Conservation (phyloP, 2,888 invertebrate genomes). For the Syrphus vitripennis region DNA sequence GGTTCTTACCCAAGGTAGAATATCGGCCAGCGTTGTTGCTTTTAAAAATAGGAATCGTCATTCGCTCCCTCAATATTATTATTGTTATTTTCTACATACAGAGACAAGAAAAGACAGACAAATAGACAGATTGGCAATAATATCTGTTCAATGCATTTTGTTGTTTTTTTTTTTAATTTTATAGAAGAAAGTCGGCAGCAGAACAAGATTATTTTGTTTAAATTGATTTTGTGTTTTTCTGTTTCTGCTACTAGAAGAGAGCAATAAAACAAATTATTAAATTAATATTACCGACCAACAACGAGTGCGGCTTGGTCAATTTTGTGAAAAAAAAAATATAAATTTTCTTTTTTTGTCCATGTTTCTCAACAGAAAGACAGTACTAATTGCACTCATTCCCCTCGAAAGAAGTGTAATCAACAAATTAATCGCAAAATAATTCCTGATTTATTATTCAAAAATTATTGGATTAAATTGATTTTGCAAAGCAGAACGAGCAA, state of each 20-base stretch:
- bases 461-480: neutral
- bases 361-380: slow-evolving; percentile 11
- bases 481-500: neutral
- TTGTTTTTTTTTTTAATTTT: slow-evolving; percentile 9
- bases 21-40: slow-evolving; percentile 22
- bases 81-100: slow-evolving; percentile 50
- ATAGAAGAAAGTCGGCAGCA: neutral
- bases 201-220: slow-evolving; percentile 7
- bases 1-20: slow-evolving; percentile 33
- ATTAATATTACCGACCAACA: too few relatives aligned
- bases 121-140: slow-evolving; percentile 58
- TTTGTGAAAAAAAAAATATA: slow-evolving; percentile 26
- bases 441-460: neutral
- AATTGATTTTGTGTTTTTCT: neutral
- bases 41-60: slow-evolving; percentile 58
- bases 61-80: slow-evolving; percentile 53
- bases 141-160: slow-evolving; percentile 45
- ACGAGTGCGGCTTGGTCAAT: neutral
- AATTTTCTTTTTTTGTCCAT: slow-evolving; percentile 4
- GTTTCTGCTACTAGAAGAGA: neutral
- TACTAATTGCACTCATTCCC: slow-evolving; percentile 16
- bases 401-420: slow-evolving; percentile 15
- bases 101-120: neutral
- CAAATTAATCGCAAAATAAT: neutral
- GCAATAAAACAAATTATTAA: slow-evolving; percentile 4